Conservation (phyloP, 2,888 invertebrate species). For the Halictus quadricinctus region DNA sequence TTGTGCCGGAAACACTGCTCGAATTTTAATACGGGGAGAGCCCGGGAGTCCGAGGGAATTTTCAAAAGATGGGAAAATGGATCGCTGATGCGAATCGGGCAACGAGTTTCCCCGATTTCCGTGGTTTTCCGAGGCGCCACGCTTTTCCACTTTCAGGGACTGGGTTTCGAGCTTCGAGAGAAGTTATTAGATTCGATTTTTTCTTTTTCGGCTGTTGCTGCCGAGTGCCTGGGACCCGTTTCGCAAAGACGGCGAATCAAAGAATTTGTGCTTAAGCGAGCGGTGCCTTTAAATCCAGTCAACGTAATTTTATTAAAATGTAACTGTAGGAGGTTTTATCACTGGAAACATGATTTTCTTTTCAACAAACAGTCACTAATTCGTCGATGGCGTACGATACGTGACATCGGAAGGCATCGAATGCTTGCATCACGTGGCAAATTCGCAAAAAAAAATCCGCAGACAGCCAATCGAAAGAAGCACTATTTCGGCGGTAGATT, state of each 20-base stretch:
- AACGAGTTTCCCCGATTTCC: conserved; percentile 1
- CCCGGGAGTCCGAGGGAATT: background rate
- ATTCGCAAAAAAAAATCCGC: background rate
- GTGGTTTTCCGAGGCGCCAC: background rate
- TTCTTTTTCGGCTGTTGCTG: background rate
- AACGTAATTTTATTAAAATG: background rate
- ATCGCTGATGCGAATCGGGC: background rate
- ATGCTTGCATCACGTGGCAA: background rate
- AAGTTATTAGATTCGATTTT: background rate
- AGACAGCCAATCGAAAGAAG: conserved; percentile 1
- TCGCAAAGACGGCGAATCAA: background rate
- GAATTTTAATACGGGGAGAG: conserved; percentile 1
- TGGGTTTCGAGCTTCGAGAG: background rate
- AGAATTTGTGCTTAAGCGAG: background rate
- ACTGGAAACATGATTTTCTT: background rate
- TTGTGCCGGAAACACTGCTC: conserved; percentile 25
- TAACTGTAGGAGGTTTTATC: background rate
- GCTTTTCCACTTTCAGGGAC: background rate
- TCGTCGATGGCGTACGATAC: no score
- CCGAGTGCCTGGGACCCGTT: background rate
- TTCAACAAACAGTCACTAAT: background rate
- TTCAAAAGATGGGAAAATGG: background rate
- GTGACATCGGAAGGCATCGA: background rate
- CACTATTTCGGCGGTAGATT: background rate
- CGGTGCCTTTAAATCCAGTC: background rate